Base-by-base conservation (phyloP, 2,888 invertebrate species). In the Drosophila robusta region DNA sequence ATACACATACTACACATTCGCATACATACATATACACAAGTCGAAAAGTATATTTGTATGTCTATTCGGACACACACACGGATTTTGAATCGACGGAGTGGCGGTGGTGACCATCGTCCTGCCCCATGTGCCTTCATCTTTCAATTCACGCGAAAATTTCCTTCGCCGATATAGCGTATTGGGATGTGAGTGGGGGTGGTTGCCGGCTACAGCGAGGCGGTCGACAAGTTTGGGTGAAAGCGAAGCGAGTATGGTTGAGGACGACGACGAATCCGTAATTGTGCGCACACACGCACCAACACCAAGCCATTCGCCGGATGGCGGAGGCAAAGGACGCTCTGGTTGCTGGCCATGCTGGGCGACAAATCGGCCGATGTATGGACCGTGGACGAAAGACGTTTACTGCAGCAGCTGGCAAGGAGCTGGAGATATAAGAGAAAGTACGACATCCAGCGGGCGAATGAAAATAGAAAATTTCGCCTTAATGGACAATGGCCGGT, bases 61-160 rank as follows among this genome's bases (percentile, higher is more conserved):
- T 55, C 50, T 56, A 26, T 32, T 16, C 29, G 22, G 24, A 36
- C 45, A 57, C 52, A 63, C 44, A 54, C 42, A 54, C 51, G 45
- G 41, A 46, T 47, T 60, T 63, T 49, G 50, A 68, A 64, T 54
- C 45, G 50, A 58, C 47, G 62, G 50, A 63, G 69, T 56, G 50
- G 64, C 61, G 54, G 70, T 71, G 76, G 70, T 78, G 88, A 79
- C 89, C 89, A 82, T 49, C 66, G 78, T 68, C 79, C 87, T 69
- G 76, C 67, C 79, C 67, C 80, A 71, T 76, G 67, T 73, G 80
- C 87, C 89, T 87, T 89, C 88, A 82, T 87, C 88, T 85, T 89
- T 87, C 87, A 87, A 89, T 89, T 87, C 87, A 82, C 86, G 86
- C 86, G 89, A 86, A 89, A 85, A 78, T 89, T 87, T 89, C 77